A percentile compares a stretch with the other conserved stretches of the same genome.
Conservation (phyloP, 2,113 vertebrate genomes). For the Heterocephalus glaber region DNA sequence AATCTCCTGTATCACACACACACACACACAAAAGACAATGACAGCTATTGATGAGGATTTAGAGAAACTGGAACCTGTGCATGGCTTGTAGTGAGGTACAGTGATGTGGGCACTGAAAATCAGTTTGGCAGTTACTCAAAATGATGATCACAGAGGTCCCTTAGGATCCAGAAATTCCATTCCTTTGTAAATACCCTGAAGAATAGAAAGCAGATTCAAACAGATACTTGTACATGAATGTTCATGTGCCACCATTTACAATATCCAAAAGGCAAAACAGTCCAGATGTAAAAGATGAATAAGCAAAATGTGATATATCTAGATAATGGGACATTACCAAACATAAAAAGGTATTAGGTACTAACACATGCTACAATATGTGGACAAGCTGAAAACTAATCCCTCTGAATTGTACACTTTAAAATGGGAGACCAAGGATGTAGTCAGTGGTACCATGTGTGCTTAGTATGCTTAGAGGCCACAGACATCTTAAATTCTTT, state of each 20-base stretch:
- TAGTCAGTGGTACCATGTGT: neutral
- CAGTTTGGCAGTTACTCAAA: neutral
- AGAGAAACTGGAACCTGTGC: neutral
- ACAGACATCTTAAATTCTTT: neutral
- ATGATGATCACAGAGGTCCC: neutral
- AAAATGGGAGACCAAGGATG: neutral
- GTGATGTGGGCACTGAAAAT: neutral
- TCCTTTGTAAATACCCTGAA: neutral
- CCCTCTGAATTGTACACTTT: neutral
- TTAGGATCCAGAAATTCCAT: neutral
- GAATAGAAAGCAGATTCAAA: neutral
- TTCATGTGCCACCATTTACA: neutral
- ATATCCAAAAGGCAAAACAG: neutral
- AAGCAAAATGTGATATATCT: neutral
- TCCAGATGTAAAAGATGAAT: neutral
- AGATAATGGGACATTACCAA: neutral
- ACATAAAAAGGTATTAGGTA: neutral
- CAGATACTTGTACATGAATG: neutral
- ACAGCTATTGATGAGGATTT: neutral
- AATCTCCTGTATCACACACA: neutral
- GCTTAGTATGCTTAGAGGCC: neutral
- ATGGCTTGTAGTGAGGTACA: neutral
- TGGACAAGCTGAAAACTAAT: neutral
- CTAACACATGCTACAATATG: neutral
- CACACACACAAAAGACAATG: neutral